A percentile compares a stretch with the other conserved stretches of the same genome.
These are phyloP conservation scores for Bombus sylvicola DNA, from an alignment of 1,140 invertebrate species.

Conservation along the genomic window DNA sequence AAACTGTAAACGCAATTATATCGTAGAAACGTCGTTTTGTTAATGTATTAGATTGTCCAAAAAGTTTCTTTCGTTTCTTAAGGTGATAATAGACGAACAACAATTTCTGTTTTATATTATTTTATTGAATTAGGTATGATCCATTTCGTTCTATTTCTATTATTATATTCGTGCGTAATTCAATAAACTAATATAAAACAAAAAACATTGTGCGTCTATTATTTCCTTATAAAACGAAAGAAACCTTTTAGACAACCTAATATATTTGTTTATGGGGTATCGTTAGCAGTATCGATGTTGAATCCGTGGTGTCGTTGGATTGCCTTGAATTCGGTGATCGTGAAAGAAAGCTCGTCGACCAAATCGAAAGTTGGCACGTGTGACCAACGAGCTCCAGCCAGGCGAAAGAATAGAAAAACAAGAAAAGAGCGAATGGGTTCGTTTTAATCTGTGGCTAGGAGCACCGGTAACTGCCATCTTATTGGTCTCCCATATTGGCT, in stretches of 20 bases:
- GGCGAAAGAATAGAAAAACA: background rate
- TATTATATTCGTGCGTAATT: too few species aligned
- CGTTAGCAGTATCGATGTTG: background rate
- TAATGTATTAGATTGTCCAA: background rate
- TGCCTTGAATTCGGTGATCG: background rate
- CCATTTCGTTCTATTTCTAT: too few species aligned
- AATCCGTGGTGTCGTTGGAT: background rate
- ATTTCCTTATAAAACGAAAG: too few species aligned
- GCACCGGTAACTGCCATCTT: slow-evolving; percentile 59
- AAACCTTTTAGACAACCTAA: too few species aligned
- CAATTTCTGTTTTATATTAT: too few species aligned
- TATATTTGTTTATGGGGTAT: background rate
- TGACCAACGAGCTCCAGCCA: background rate
- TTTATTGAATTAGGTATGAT: too few species aligned
- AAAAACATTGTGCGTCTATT: too few species aligned
- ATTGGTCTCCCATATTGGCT: slow-evolving; percentile 59
- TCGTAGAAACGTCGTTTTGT: background rate
- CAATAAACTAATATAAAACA: too few species aligned
- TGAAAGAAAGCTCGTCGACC: background rate
- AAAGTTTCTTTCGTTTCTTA: too few species aligned
- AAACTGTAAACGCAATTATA: background rate
- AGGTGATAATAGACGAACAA: too few species aligned
- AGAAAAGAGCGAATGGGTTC: slow-evolving; percentile 27
- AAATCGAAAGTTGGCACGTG: background rate
- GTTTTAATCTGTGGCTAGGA: slow-evolving; percentile 62